Conservation (phyloP, 2,888 invertebrate species). For the Caenorhabditis uteleia region DNA sequence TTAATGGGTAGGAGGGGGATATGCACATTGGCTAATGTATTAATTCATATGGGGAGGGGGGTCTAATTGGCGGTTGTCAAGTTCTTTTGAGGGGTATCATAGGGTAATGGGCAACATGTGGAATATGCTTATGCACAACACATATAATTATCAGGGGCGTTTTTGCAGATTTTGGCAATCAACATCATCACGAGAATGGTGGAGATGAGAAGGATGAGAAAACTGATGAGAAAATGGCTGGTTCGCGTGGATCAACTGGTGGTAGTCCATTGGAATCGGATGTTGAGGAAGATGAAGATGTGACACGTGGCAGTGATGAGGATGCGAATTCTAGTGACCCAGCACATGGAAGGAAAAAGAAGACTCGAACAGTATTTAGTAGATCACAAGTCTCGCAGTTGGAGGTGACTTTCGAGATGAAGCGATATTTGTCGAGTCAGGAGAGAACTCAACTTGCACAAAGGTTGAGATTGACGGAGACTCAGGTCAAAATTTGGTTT, state of each 20-base stretch:
- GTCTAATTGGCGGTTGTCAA: too few species aligned
- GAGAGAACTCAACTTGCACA: slow-evolving; percentile 61
- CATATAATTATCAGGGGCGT: slow-evolving; percentile 3
- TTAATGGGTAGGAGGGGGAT: too few species aligned
- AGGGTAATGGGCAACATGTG: neutral
- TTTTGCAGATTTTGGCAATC: slow-evolving; percentile 19
- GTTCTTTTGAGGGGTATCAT: too few species aligned
- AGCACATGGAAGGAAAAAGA: slow-evolving; percentile 58
- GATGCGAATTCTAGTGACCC: slow-evolving; percentile 39
- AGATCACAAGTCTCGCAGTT: slow-evolving; percentile 64
- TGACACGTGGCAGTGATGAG: slow-evolving; percentile 48
- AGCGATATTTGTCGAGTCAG: slow-evolving; percentile 61
- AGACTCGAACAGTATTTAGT: slow-evolving; percentile 68
- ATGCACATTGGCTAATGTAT: too few species aligned
- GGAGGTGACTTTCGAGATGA: slow-evolving; percentile 60
- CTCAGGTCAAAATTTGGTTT: slow-evolving; percentile 68
- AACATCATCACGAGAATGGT: slow-evolving; percentile 4
- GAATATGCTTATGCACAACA: neutral
- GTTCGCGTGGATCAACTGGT: slow-evolving; percentile 36
- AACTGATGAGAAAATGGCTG: slow-evolving; percentile 15
- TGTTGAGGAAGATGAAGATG: slow-evolving; percentile 48
- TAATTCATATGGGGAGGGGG: too few species aligned
- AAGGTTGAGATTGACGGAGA: slow-evolving; percentile 62
- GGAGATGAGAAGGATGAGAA: slow-evolving; percentile 30
- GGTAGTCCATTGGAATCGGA: slow-evolving; percentile 54